Percentiles rank a stretch among this genome's conserved stretches.
phyloP scores from a whole-genome alignment of 2,113 vertebrate genomes.

The Oenanthe melanoleuca region DNA sequence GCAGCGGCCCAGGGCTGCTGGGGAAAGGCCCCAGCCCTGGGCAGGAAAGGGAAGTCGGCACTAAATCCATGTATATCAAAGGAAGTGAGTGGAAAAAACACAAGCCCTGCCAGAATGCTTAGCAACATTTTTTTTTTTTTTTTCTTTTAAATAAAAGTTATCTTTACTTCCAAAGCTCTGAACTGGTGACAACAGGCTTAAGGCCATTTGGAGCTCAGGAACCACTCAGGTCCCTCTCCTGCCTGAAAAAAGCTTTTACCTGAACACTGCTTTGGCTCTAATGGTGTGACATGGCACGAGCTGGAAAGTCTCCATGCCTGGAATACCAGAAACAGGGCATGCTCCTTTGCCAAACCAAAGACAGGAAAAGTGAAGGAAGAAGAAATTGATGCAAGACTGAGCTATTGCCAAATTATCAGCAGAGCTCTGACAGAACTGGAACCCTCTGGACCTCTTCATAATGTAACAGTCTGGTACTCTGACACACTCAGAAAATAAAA shows the following conservation, averaged over 20 bases:
- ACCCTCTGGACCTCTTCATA: not conserved
- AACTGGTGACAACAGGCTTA: not conserved
- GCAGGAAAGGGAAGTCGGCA: slow-evolving; percentile 93
- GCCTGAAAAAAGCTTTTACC: not conserved
- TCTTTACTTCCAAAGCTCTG: slow-evolving; percentile 17
- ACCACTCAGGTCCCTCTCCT: not conserved
- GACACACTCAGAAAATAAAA: not conserved
- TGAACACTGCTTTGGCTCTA: not conserved
- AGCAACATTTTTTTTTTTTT: not conserved
- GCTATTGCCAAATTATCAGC: not conserved
- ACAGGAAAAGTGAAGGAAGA: not conserved
- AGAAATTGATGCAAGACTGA: not conserved
- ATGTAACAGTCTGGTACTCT: not conserved
- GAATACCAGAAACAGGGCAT: not conserved
- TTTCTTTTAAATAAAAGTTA: not conserved
- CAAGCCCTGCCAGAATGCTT: slow-evolving; percentile 69
- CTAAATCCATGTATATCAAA: slow-evolving; percentile 84
- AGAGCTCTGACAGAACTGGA: not conserved
- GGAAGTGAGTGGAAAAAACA: slow-evolving; percentile 88
- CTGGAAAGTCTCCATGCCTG: not conserved
- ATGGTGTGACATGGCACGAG: accelerated
- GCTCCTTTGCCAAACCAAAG: not conserved
- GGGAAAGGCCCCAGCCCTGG: slow-evolving; percentile 77
- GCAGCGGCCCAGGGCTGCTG: slow-evolving; percentile 82
- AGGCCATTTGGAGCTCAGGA: not conserved